phyloP scores from a whole-genome alignment of 2,888 invertebrate species.

The Monoplex corrugatus region DNA sequence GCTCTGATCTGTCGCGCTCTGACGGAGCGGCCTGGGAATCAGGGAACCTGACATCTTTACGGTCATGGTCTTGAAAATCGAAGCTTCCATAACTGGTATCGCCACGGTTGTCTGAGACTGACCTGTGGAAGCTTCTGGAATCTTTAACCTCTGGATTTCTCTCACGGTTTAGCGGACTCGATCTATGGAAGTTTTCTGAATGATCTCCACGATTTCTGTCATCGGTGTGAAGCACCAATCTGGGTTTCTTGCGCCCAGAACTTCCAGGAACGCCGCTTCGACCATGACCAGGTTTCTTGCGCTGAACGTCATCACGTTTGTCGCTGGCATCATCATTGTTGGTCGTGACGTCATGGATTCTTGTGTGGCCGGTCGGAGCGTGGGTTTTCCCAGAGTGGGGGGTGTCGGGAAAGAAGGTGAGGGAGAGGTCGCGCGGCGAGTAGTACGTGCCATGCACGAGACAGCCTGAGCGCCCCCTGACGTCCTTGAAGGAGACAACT shows the following conservation, averaged over 20 bases:
- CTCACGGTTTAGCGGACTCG: too few relatives aligned
- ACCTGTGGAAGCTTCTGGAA: too few relatives aligned
- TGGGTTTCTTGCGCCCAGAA: not conserved
- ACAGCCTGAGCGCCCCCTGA: slow-evolving; percentile 49
- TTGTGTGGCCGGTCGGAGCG: not conserved
- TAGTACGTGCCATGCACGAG: slow-evolving; percentile 50
- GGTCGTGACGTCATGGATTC: not conserved
- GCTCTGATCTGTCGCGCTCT: not conserved
- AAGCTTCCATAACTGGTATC: too few relatives aligned
- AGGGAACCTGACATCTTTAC: not conserved
- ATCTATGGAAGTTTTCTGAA: too few relatives aligned
- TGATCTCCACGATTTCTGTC: not conserved
- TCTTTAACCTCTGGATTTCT: too few relatives aligned
- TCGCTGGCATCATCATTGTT: not conserved
- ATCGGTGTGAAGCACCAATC: not conserved
- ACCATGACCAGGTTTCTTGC: not conserved
- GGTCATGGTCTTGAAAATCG: not conserved
- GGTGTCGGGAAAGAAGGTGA: slow-evolving; percentile 39
- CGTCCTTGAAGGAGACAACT: slow-evolving; percentile 52
- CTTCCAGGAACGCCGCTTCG: not conserved
- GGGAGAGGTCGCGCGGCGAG: slow-evolving; percentile 42
- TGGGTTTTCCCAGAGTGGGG: not conserved
- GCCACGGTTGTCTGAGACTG: too few relatives aligned
- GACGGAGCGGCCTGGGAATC: not conserved
- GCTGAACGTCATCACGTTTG: not conserved